These are phyloP conservation scores for Acipenser ruthenus DNA, from an alignment of 2,797 vertebrate species.

Conservation along the genomic window DNA sequence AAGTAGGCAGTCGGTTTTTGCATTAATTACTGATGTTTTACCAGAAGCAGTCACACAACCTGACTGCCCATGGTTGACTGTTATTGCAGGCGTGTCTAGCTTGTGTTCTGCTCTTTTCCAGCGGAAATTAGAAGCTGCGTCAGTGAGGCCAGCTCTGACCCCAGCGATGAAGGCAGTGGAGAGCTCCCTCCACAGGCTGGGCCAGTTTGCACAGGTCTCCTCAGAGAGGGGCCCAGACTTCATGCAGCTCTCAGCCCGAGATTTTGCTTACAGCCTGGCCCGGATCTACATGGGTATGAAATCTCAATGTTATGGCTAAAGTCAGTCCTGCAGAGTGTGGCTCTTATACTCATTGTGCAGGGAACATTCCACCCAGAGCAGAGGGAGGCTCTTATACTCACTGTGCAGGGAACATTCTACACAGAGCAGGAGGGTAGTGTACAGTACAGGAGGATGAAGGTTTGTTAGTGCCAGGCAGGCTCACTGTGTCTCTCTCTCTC, in stretches of 20 bases:
- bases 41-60: too few species aligned
- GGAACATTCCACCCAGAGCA: too few species aligned
- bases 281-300: slow-evolving; percentile 65
- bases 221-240: slow-evolving; percentile 25
- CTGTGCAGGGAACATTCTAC: too few species aligned
- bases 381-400: too few species aligned
- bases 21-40: too few species aligned
- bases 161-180: slow-evolving; percentile 29
- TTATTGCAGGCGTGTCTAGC: neutral
- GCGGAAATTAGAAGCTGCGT: slow-evolving; percentile 52
- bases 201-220: slow-evolving; percentile 38
- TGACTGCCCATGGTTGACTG: neutral
- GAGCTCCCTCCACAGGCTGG: slow-evolving; percentile 42
- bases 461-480: neutral
- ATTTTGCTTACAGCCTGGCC: slow-evolving; percentile 68
- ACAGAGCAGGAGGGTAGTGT: neutral
- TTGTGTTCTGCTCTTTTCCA: slow-evolving; percentile 25
- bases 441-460: neutral
- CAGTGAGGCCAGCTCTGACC: slow-evolving; percentile 28
- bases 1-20: too few species aligned
- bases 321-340: too few species aligned
- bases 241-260: slow-evolving; percentile 65
- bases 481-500: slow-evolving; percentile 14
- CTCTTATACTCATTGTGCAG: too few species aligned
- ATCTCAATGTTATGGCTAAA: too few species aligned